phyloP scores from a whole-genome alignment of 2,888 invertebrate species.

The Chalcis sispes region DNA sequence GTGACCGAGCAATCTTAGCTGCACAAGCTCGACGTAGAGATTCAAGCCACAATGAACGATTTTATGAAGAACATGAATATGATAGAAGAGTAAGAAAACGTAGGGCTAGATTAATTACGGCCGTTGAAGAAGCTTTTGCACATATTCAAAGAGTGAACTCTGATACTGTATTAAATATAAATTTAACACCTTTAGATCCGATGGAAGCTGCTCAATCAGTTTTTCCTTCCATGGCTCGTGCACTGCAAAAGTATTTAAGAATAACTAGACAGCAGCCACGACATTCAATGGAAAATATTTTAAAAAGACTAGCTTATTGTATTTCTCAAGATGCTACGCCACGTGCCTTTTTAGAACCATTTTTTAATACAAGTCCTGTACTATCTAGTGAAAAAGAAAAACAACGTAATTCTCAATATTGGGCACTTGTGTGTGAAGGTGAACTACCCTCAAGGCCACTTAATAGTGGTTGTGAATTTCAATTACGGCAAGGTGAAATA shows the following conservation, averaged over 20 bases:
- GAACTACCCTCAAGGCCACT: conserved; percentile 92
- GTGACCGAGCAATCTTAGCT: conserved; percentile 71
- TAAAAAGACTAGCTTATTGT: conserved; percentile 93
- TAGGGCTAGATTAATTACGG: conserved; percentile 91
- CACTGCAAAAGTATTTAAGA: conserved; percentile 96
- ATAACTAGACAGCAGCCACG: conserved; percentile 97
- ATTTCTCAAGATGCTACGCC: conserved; percentile 96
- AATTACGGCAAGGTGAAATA: conserved; percentile 94
- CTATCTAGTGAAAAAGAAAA: conserved; percentile 90
- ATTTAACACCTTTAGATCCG: conserved; percentile 86
- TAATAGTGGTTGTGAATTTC: conserved; percentile 90
- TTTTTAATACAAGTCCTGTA: conserved; percentile 90
- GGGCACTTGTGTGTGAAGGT: conserved; percentile 94
- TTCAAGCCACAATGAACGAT: conserved; percentile 96
- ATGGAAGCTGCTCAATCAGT: conserved; percentile 98
- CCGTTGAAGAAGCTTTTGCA: conserved; percentile 98
- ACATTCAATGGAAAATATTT: conserved; percentile 95
- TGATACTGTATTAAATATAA: conserved; percentile 84
- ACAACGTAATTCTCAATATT: conserved; percentile 88
- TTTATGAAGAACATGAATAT: conserved; percentile 98
- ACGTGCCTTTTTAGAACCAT: conserved; percentile 95
- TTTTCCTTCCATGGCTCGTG: conserved; percentile 96
- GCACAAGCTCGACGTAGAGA: conserved; percentile 91
- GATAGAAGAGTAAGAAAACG: conserved; percentile 94
- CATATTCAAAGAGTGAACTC: conserved; percentile 92